phyloP scores from a whole-genome alignment of 2,797 vertebrate genomes.

The Anniella stebbinsi region DNA sequence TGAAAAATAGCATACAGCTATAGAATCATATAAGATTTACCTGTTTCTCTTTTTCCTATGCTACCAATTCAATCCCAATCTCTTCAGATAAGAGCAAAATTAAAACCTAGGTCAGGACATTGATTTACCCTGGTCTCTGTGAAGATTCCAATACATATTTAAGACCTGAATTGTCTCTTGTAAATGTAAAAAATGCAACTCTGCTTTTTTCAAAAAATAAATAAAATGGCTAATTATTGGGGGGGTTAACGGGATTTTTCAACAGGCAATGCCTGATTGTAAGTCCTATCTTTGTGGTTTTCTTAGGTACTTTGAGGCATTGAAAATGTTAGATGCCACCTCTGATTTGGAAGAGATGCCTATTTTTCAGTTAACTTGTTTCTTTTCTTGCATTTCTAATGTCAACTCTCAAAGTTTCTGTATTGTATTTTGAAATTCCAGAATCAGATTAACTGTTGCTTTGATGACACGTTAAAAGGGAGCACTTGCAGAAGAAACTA shows the following conservation, averaged over 20 bases:
- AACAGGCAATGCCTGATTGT: neutral
- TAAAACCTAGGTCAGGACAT: neutral
- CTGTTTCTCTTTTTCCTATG: neutral
- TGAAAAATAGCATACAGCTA: neutral
- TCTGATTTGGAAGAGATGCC: neutral
- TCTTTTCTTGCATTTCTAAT: neutral
- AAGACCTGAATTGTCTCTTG: neutral
- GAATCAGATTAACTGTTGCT: accelerated
- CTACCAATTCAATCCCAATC: neutral
- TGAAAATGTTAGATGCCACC: neutral
- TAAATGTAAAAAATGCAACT: neutral
- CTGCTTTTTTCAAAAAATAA: neutral
- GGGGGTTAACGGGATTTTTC: no score
- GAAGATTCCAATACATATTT: no score
- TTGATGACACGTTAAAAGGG: accelerated
- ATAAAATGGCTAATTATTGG: neutral
- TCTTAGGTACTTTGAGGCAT: accelerated
- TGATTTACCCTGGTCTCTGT: neutral
- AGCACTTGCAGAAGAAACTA: slow-evolving; percentile 28
- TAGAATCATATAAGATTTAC: neutral
- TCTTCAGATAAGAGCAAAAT: neutral
- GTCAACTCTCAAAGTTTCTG: neutral
- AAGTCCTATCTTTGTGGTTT: accelerated
- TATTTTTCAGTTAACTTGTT: neutral
- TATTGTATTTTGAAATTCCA: accelerated